A percentile compares a stretch with the other conserved stretches of the same genome.
phyloP scores from a whole-genome alignment of 2,113 vertebrate species.

The Phasianus colchicus region DNA sequence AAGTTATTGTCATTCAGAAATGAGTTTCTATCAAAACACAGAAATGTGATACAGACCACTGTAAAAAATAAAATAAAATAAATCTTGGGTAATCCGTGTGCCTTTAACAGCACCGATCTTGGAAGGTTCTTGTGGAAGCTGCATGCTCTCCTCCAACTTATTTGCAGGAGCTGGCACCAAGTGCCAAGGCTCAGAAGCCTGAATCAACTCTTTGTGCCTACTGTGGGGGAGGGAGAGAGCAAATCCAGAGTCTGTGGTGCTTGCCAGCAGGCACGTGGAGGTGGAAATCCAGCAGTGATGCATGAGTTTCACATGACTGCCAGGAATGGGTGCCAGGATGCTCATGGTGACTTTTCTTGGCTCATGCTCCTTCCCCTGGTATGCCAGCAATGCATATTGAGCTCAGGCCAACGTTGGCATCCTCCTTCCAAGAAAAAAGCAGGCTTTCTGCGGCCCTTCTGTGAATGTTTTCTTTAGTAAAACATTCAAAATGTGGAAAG shows the following conservation, averaged over 20 bases:
- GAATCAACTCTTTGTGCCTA: neutral
- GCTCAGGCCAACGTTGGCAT: neutral
- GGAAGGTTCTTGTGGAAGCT: neutral
- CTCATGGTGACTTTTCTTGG: neutral
- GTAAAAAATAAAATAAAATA: neutral
- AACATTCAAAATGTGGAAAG: neutral
- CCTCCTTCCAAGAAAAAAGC: neutral
- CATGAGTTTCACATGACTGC: neutral
- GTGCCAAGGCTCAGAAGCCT: neutral
- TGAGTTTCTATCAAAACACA: neutral
- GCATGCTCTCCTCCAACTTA: neutral
- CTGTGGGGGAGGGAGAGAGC: neutral
- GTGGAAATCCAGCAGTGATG: neutral
- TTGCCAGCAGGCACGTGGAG: neutral
- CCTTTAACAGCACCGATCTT: neutral
- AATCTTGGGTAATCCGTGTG: neutral
- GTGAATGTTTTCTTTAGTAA: neutral
- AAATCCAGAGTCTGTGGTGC: neutral
- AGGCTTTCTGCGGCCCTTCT: neutral
- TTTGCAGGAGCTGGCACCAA: neutral
- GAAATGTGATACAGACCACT: neutral
- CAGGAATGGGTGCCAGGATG: neutral
- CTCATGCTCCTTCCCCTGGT: neutral
- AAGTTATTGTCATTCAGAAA: neutral
- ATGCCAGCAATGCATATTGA: rapidly evolving